Conservation (phyloP, 2,888 invertebrate genomes). For the Blera fallax region DNA sequence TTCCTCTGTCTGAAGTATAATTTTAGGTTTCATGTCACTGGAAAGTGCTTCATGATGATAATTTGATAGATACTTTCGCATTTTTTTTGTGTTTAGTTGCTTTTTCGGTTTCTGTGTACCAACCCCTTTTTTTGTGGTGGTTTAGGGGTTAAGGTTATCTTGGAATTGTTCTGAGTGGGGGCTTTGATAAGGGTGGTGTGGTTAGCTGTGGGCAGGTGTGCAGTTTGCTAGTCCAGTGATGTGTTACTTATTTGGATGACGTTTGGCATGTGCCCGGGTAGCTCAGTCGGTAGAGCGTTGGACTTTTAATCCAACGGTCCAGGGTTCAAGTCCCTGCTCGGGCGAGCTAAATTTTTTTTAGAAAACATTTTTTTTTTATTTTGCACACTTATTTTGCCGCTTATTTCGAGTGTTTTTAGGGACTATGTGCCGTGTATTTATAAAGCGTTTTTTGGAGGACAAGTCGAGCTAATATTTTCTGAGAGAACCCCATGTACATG, state of each 20-base stretch:
- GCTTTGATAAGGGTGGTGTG: conserved; percentile 14
- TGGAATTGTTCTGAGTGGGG: neutral
- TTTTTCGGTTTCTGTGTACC: neutral
- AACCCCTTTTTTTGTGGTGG: neutral
- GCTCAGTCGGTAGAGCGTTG: conserved; percentile 78
- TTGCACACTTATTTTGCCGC: neutral
- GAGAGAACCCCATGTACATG: too few relatives aligned
- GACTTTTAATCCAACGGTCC: conserved; percentile 79
- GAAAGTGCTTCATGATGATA: conserved; percentile 34
- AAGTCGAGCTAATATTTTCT: too few relatives aligned
- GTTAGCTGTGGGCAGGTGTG: neutral
- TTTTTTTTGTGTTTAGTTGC: neutral
- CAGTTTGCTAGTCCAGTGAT: neutral
- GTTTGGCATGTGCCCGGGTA: conserved; percentile 71
- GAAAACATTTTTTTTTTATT: conserved; percentile 35
- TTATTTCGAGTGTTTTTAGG: too few relatives aligned
- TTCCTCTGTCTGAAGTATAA: conserved; percentile 16
- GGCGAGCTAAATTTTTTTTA: conserved; percentile 74
- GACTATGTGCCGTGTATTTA: too few relatives aligned
- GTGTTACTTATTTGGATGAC: neutral
- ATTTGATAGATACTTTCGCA: conserved; percentile 23
- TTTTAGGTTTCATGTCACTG: conserved; percentile 35
- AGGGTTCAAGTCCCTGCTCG: conserved; percentile 79
- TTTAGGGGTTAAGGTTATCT: conserved; percentile 38
- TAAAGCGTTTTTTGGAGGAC: too few relatives aligned